A percentile compares a stretch with the other conserved stretches of the same genome.
Evolutionary conservation across 1,140 invertebrate genomes (phyloP).

Genomic region (Ceratina calcarata): DNA sequence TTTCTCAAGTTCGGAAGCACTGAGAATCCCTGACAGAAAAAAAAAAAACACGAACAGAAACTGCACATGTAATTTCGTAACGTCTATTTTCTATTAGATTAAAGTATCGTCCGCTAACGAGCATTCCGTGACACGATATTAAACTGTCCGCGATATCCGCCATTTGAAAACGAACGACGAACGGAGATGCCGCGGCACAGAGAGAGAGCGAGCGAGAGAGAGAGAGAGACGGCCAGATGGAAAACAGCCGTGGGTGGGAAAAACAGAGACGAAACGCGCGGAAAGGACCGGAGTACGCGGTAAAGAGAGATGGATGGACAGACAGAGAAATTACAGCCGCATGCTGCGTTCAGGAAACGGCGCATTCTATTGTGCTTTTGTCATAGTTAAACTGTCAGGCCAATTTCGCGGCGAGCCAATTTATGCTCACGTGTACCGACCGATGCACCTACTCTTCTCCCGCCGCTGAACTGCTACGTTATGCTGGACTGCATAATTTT

Average conservation of each 20-base stretch:
- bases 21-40: background rate
- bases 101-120: constrained; percentile 69
- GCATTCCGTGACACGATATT: constrained; percentile 72
- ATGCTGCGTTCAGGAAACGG: constrained; percentile 78
- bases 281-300: constrained; percentile 29
- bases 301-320: constrained; percentile 52
- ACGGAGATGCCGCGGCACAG: constrained; percentile 32
- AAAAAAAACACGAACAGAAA: background rate
- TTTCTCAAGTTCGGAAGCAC: too few relatives aligned
- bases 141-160: constrained; percentile 79
- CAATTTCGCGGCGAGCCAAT: constrained; percentile 74
- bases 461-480: constrained; percentile 46
- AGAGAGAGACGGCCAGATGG: constrained; percentile 47
- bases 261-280: constrained; percentile 14
- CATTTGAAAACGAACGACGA: constrained; percentile 70
- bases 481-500: constrained; percentile 59
- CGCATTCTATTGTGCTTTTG: constrained; percentile 80
- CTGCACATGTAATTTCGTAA: background rate
- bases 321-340: constrained; percentile 73
- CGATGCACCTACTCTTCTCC: constrained; percentile 46
- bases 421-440: constrained; percentile 65
- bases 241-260: constrained; percentile 27
- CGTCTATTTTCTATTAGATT: constrained; percentile 58
- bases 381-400: constrained; percentile 80
- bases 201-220: constrained; percentile 64